A percentile compares a stretch with the other conserved stretches of the same genome.
These are phyloP conservation scores for Lasiommata megera DNA, from an alignment of 2,888 invertebrate genomes.

Conservation along the genomic window DNA sequence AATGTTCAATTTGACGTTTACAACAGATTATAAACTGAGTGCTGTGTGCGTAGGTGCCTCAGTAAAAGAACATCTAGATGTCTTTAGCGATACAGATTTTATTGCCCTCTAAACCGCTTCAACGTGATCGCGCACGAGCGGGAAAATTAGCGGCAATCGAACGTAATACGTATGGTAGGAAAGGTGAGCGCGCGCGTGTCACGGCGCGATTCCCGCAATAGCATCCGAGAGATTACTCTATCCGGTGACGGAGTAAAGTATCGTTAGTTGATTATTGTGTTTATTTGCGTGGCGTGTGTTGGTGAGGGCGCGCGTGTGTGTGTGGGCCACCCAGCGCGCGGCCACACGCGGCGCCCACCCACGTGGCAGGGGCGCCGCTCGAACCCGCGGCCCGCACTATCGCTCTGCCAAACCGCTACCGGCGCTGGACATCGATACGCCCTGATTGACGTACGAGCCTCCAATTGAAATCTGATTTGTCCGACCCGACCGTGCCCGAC, in stretches of 20 bases:
- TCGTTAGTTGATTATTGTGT: constrained; percentile 80
- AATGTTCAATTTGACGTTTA: background rate
- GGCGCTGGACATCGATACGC: constrained; percentile 46
- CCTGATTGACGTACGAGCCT: constrained; percentile 55
- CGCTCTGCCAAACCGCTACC: constrained; percentile 44
- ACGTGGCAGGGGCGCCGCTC: constrained; percentile 67
- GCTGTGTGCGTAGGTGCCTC: background rate
- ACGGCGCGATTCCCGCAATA: constrained; percentile 48
- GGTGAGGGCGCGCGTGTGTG: constrained; percentile 54
- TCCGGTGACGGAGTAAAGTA: constrained; percentile 79
- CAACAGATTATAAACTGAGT: background rate
- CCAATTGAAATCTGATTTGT: constrained; percentile 28
- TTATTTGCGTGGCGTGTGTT: constrained; percentile 73
- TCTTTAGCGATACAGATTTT: background rate
- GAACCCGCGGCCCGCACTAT: constrained; percentile 58
- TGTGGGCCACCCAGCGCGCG: constrained; percentile 78
- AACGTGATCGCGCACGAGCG: constrained; percentile 1
- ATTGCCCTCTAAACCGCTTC: constrained; percentile 10
- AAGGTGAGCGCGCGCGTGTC: constrained; percentile 53
- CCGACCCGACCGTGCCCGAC: constrained; percentile 16
- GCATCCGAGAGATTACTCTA: constrained; percentile 75
- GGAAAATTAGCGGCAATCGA: constrained; percentile 16
- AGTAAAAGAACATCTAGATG: background rate
- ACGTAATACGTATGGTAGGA: constrained; percentile 11
- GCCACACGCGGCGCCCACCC: constrained; percentile 79